Evolutionary conservation across 2,113 vertebrate species (phyloP).

Genomic region (Odontophorus gujanensis): DNA sequence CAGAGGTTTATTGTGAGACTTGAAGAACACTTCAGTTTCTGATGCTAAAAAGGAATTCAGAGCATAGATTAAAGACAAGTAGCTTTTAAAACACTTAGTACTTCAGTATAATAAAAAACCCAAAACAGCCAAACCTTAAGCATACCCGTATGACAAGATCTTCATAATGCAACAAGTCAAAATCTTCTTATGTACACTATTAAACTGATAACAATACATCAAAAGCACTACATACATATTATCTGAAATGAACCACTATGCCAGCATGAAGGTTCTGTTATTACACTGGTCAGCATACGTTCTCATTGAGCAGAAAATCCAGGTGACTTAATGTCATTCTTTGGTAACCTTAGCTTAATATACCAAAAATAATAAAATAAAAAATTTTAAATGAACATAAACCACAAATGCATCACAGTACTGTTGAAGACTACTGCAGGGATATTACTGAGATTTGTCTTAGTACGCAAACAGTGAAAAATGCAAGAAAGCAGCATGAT

Average conservation of each 20-base stretch:
- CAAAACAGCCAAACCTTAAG: neutral
- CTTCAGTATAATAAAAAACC: neutral
- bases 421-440: neutral
- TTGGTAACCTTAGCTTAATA: neutral
- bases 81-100: neutral
- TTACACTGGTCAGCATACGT: constrained; percentile 37
- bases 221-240: neutral
- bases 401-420: neutral
- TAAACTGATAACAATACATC: neutral
- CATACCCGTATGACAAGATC: neutral
- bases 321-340: constrained; percentile 63
- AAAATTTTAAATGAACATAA: neutral
- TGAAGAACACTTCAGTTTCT: neutral
- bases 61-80: neutral
- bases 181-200: neutral
- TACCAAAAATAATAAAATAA: constrained; percentile 33
- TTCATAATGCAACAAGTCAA: neutral
- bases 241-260: neutral
- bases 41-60: neutral
- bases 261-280: neutral
- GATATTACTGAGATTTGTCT: neutral
- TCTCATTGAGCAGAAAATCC: constrained; percentile 67
- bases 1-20: neutral
- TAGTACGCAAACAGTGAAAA: neutral
- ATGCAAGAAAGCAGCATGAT: neutral